Base-by-base conservation (phyloP, 2,888 invertebrate genomes). In the Apantesis nais region DNA sequence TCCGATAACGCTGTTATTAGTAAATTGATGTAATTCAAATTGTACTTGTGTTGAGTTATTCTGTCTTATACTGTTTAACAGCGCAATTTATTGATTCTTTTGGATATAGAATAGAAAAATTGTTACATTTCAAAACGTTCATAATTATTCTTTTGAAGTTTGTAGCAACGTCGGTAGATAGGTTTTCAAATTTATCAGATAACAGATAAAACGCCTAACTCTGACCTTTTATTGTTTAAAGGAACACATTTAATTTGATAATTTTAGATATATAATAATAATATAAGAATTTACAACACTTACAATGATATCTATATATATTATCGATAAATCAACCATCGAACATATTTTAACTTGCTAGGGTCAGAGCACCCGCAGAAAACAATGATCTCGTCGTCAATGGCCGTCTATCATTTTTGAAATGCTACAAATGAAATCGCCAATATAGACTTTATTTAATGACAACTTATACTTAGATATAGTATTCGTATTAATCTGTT, bases 1-100 rank as follows among this genome's bases (percentile, higher is more conserved):
- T 69, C 67, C 84, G 88, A 92, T 92, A 90, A 86, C 85, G 86
- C 86, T 83, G 14, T 89, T 91, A 91, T 92, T 90, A 90, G 86
- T 84, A 86, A 89, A 89, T 89, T 89, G 83, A 85, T 80, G 80
- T 82, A 80, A 79, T 79, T 76, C 76, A 74, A 41, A 58, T 29
- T 12, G 29, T 16, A 58, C 25, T 14, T 12, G 22, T 67, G 60
- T 52, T 61, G 14, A 44, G 14, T 2, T 68, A 12, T 67, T 62
- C 67, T 72, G 34, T 64, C 22, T 12, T 41, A n/a, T n/a, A n/a
- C n/a, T n/a, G n/a, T n/a, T 63, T 44, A 58, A 58, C 29, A 29
- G 58, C 14, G 16, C 29, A 58, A 58, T 5, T 58, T 58, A 58
- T 58, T 58, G 16, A 29, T 29, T 29, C n/a, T n/a, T n/a, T n/a